Evolutionary conservation across 2,888 invertebrate species (phyloP).

Genomic region (Amphipyra berbera): DNA sequence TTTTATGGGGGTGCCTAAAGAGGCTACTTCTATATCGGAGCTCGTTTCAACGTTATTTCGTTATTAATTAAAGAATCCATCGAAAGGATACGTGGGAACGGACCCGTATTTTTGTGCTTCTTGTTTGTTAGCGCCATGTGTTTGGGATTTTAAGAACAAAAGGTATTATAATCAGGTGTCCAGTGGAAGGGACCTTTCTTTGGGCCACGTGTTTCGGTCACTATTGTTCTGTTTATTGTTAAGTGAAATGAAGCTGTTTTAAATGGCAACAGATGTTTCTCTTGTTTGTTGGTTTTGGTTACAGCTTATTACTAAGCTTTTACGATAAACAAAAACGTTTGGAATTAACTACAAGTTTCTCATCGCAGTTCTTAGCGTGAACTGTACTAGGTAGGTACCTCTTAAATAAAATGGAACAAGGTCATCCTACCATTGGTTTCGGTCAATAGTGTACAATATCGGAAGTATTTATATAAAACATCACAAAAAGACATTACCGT

Average conservation of each 20-base stretch:
- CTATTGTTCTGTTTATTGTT: slow-evolving; percentile 76
- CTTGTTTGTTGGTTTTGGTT: slow-evolving; percentile 70
- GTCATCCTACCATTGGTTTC: slow-evolving; percentile 68
- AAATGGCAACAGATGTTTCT: slow-evolving; percentile 80
- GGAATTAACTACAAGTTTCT: slow-evolving; percentile 61
- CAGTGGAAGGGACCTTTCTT: slow-evolving; percentile 58
- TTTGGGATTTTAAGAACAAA: slow-evolving; percentile 80
- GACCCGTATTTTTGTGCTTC: slow-evolving; percentile 64
- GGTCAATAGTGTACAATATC: slow-evolving; percentile 73
- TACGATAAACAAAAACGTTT: slow-evolving; percentile 60
- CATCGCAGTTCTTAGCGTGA: slow-evolving; percentile 52
- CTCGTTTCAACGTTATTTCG: slow-evolving; percentile 74
- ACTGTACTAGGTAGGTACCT: slow-evolving; percentile 50
- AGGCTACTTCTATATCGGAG: slow-evolving; percentile 84
- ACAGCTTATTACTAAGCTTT: slow-evolving; percentile 62
- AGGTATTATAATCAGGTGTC: slow-evolving; percentile 76
- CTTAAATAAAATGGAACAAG: slow-evolving; percentile 76
- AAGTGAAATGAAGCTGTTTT: slow-evolving; percentile 59
- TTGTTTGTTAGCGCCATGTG: slow-evolving; percentile 76
- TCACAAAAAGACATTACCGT: slow-evolving; percentile 74
- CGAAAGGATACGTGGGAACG: slow-evolving; percentile 86
- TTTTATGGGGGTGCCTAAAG: slow-evolving; percentile 85
- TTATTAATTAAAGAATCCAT: slow-evolving; percentile 84
- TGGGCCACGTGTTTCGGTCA: slow-evolving; percentile 76
- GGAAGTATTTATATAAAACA: slow-evolving; percentile 73